These are phyloP conservation scores for Eupleurogrammus muticus DNA, from an alignment of 2,797 vertebrate species.

Conservation along the genomic window DNA sequence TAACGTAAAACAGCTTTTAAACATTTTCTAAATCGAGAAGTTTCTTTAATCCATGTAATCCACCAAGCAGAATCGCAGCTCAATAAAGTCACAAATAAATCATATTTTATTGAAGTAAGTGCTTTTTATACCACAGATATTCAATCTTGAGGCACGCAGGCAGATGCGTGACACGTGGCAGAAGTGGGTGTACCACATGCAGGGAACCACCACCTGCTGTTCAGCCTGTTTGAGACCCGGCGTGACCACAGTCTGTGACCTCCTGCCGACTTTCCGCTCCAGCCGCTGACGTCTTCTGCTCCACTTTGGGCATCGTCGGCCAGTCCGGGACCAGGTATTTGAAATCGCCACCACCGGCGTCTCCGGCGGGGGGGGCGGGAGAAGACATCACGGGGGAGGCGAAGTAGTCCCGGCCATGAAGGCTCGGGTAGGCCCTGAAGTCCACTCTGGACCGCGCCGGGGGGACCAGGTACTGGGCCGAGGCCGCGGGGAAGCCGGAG, in stretches of 20 bases:
- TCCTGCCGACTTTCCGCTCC: background rate
- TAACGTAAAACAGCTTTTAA: background rate
- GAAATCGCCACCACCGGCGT: conserved; percentile 47
- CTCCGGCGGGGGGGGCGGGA: conserved; percentile 32
- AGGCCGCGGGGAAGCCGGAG: conserved; percentile 83
- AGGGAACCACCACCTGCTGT: background rate
- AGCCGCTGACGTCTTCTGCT: conserved; percentile 76
- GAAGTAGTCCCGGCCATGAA: conserved; percentile 80
- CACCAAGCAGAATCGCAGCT: background rate
- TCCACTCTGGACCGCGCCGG: conserved; percentile 81
- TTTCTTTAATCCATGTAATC: background rate
- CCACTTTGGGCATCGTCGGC: conserved; percentile 76
- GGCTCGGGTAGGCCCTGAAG: conserved; percentile 85
- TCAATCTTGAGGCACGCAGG: background rate
- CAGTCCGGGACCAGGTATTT: conserved; percentile 72
- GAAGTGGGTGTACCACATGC: conserved; percentile 23
- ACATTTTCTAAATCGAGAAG: background rate
- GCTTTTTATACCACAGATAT: background rate
- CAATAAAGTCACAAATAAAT: background rate
- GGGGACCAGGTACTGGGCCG: conserved; percentile 71
- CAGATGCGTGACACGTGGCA: background rate
- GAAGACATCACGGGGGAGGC: conserved; percentile 67
- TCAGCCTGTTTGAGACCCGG: conserved; percentile 6
- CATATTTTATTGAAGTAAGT: background rate
- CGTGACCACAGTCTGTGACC: conserved; percentile 55